Base-by-base conservation (phyloP, 2,797 vertebrate genomes). In the Corythornis leucogaster region DNA sequence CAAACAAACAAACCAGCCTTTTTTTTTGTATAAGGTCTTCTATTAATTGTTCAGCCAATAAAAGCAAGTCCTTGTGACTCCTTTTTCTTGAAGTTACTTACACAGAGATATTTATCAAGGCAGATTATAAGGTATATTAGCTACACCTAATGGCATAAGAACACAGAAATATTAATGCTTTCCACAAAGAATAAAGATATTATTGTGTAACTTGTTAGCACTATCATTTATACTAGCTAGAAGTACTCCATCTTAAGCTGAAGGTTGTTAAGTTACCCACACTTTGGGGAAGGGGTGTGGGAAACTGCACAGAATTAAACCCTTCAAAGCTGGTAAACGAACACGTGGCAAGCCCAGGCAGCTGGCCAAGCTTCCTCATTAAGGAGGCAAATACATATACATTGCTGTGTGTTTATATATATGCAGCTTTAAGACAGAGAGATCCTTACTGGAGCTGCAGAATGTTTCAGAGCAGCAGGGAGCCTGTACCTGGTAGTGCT, bases 401-500 rank as follows among this genome's bases (percentile, higher is more conserved):
- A 8, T 42, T 7, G 35, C 1, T n/a, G 48, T 66, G n/a, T 45
- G 28, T 50, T 50, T 31, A 26, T 21, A 66, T n/a, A 26, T 21
- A 66, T n/a, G 61, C 14, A 54, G 38, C 15, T 69, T 57, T 59
- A 67, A 84, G 84, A 86, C 5, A 55, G 42, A 79, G 28, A 68
- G 4, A 42, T 28, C 38, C 38, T 38, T 12, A 13, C 5, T 13
- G 38, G 38, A 38, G 38, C 38, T 38, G 38, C 12, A 38, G 38
- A 38, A 38, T 38, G 35, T 38, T 38, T 38, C 38, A 14, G 38
- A 38, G 38, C 38, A 38, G 38, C 38, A 38, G 16, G 9, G 8
- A 86, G 4, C 6, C 17, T 31, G 45, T 96, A 99, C 99, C 99
- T 99, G 99, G 93, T 99, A 99, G 96, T 98, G 99, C 93, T 98